phyloP scores from a whole-genome alignment of 2,888 invertebrate species.

The Ramazzottius varieornatus region DNA sequence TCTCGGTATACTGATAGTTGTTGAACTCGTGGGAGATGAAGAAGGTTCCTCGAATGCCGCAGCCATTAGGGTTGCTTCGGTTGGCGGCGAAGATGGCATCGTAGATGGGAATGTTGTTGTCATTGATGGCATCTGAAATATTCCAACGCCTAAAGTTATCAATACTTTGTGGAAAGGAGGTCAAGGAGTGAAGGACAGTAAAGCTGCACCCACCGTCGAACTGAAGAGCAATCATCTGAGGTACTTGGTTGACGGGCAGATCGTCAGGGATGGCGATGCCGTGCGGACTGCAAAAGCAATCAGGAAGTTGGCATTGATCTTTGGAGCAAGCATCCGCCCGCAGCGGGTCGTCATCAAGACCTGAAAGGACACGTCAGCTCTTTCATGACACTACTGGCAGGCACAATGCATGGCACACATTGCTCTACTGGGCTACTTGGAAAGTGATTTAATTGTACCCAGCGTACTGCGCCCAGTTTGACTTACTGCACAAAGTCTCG shows the following conservation, averaged over 20 bases:
- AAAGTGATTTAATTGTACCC: too few species aligned
- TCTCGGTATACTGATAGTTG: background rate
- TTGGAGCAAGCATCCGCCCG: background rate
- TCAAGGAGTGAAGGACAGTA: too few species aligned
- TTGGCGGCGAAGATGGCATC: slow-evolving; percentile 1
- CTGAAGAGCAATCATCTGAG: background rate
- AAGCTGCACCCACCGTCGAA: background rate
- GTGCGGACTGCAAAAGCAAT: background rate
- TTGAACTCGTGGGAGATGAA: background rate
- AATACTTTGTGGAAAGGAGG: too few species aligned
- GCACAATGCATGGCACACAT: too few species aligned
- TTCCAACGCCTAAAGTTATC: too few species aligned
- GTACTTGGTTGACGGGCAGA: slow-evolving; percentile 1
- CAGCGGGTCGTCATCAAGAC: background rate
- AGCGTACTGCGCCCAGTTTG: too few species aligned
- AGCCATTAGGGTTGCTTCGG: background rate
- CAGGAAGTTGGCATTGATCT: background rate
- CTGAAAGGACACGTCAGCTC: too few species aligned
- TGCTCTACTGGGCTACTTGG: too few species aligned
- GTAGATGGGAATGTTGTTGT: slow-evolving; percentile 3
- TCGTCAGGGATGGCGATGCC: background rate
- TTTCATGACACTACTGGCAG: too few species aligned
- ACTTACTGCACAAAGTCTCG: background rate
- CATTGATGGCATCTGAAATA: background rate
- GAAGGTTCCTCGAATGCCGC: background rate